A percentile compares a stretch with the other conserved stretches of the same genome.
phyloP scores from a whole-genome alignment of 2,113 vertebrate species.

The Triplophysa siluroides region DNA sequence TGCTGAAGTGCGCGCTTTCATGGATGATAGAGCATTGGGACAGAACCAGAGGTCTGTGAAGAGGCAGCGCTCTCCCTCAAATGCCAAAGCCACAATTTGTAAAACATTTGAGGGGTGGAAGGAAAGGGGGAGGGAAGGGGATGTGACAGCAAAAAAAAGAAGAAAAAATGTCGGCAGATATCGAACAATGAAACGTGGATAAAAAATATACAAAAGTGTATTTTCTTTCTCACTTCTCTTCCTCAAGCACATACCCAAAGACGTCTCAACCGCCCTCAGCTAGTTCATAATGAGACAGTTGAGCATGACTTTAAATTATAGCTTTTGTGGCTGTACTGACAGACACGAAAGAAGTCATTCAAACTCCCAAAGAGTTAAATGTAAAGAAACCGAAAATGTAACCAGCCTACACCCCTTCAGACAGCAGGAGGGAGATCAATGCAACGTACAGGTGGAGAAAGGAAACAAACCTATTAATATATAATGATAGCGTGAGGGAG shows the following conservation, averaged over 20 bases:
- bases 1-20: conserved; percentile 31
- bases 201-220: background rate
- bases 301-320: background rate
- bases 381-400: conserved; percentile 25
- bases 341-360: conserved; percentile 3
- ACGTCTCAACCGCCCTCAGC: background rate
- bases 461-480: conserved; percentile 38
- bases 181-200: background rate
- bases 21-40: conserved; percentile 22
- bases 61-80: conserved; percentile 38
- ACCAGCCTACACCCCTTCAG: conserved; percentile 23
- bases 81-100: conserved; percentile 32
- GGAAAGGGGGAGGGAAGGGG: background rate
- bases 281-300: background rate
- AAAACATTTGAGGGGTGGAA: conserved; percentile 21
- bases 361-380: conserved; percentile 19
- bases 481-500: conserved; percentile 30
- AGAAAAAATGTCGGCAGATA: background rate
- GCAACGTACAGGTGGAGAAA: conserved; percentile 31
- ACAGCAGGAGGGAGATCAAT: conserved; percentile 34
- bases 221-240: background rate
- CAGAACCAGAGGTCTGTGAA: conserved; percentile 39
- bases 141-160: background rate
- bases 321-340: background rate
- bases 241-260: background rate